Conservation (phyloP, 2,113 vertebrate species). For the Upupa epops region DNA sequence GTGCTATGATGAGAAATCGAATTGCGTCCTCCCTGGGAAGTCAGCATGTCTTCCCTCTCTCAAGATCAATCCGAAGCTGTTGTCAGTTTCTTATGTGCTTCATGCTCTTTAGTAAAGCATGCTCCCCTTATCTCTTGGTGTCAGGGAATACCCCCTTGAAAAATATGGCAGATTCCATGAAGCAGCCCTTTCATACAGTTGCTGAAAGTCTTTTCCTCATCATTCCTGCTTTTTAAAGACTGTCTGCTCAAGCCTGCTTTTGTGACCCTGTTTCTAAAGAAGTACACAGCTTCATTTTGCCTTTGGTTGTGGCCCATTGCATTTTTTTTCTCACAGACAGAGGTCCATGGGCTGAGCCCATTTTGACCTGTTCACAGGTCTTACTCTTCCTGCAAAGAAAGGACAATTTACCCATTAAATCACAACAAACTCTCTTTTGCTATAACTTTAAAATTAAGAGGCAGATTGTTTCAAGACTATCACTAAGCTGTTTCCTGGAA, state of each 20-base stretch:
- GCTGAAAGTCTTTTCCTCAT: background rate
- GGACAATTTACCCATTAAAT: background rate
- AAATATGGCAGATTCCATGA: background rate
- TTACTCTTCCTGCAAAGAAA: background rate
- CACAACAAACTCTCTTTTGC: background rate
- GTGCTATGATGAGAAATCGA: slow-evolving; percentile 6
- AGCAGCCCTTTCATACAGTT: background rate
- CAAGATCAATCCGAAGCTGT: background rate
- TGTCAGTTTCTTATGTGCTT: background rate
- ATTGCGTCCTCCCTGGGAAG: background rate
- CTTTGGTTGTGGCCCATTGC: background rate
- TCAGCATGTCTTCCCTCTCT: background rate
- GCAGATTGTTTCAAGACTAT: background rate
- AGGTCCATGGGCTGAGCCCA: background rate
- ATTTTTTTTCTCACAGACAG: background rate
- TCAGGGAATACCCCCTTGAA: background rate
- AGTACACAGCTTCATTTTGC: background rate
- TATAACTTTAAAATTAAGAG: background rate
- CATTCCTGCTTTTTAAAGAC: background rate
- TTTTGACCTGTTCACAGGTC: background rate
- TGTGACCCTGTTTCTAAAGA: background rate
- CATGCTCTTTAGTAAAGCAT: background rate
- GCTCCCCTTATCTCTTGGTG: no score
- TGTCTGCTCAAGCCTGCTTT: background rate
- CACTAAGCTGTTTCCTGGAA: background rate